Conservation (phyloP, 2,888 invertebrate genomes). For the Helicoverpa assulta region DNA sequence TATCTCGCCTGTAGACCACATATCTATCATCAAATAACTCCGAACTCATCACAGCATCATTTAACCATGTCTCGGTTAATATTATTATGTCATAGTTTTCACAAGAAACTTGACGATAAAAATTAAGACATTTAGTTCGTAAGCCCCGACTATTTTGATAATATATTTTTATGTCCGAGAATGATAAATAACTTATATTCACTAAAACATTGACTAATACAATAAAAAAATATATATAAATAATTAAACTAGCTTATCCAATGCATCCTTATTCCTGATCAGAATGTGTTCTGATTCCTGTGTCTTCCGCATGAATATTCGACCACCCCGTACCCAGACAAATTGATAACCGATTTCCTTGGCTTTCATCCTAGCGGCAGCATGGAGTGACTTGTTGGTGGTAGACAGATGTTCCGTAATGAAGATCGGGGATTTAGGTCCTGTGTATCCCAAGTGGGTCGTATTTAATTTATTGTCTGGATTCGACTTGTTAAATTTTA, state of each 20-base stretch:
- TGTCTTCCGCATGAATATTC: conserved; percentile 2
- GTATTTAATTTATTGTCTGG: conserved; percentile 8
- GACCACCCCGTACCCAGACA: conserved; percentile 4
- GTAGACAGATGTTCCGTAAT: conserved; percentile 3
- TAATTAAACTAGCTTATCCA: too few relatives aligned
- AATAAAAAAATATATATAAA: too few relatives aligned
- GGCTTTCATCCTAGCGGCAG: conserved; percentile 5
- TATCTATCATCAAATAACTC: neutral
- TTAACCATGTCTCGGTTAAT: too few relatives aligned
- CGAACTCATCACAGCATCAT: too few relatives aligned
- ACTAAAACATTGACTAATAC: too few relatives aligned
- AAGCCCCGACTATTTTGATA: too few relatives aligned
- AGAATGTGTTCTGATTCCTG: neutral
- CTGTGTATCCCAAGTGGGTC: conserved; percentile 1
- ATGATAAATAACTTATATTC: too few relatives aligned
- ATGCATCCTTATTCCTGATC: too few relatives aligned
- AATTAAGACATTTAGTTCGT: too few relatives aligned
- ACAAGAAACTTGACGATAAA: too few relatives aligned
- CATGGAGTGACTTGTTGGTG: conserved; percentile 7
- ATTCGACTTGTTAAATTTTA: conserved; percentile 2
- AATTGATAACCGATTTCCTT: conserved; percentile 5
- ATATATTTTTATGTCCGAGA: too few relatives aligned
- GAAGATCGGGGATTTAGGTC: conserved; percentile 4
- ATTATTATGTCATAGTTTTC: too few relatives aligned
- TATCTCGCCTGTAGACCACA: neutral